Evolutionary conservation across 2,797 vertebrate genomes (phyloP), one percentile per base, ranked within the genome.

Genomic region (Amazonetta brasiliensis): DNA sequence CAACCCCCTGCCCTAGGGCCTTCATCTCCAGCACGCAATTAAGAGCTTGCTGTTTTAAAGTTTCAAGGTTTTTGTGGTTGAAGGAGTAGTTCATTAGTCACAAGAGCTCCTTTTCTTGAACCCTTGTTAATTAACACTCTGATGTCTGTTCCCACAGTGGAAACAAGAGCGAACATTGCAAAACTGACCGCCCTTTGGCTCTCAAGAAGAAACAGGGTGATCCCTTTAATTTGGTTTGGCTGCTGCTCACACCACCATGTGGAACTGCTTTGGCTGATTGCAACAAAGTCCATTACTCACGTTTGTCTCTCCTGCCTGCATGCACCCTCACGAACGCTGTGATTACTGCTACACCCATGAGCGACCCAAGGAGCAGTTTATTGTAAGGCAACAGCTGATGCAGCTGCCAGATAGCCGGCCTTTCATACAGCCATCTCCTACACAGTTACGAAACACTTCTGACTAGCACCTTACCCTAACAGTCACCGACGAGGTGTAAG

Each of bases 171-270:
- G 23, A 76, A 21, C 68, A 88, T 97, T 97, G 81, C 67, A 76
- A 97, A 97, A 97, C 19, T 22, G 41, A 92, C 17, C 5, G 33
- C 46, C 59, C 73, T 81, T 87, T 88, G 44, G 79, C 83, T 97
- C 91, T 71, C 35, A 17, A 64, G 39, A 86, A 97, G 89, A 95
- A 93, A 84, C 4, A 3, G 67, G 89, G 91, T 71, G 94, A 97
- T 94, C 90, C 93, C 93, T 95, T 94, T 96, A 94, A 95, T 76
- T 95, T 95, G 89, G 94, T 30, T 96, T 96, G 97, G 95, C 74
- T 21, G 71, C 86, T 83, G 11, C 78, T 90, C 73, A 0, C 50
- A 92, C 88, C 84, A 94, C 88, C 79, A 74, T 20, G 71, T 80
- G 89, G 79, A 88, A 94, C 62, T 87, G 86, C 58, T 93, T 93